A percentile compares a stretch with the other conserved stretches of the same genome.
Conservation (phyloP, 2,888 invertebrate species). For the Eugnorisma glareosa region DNA sequence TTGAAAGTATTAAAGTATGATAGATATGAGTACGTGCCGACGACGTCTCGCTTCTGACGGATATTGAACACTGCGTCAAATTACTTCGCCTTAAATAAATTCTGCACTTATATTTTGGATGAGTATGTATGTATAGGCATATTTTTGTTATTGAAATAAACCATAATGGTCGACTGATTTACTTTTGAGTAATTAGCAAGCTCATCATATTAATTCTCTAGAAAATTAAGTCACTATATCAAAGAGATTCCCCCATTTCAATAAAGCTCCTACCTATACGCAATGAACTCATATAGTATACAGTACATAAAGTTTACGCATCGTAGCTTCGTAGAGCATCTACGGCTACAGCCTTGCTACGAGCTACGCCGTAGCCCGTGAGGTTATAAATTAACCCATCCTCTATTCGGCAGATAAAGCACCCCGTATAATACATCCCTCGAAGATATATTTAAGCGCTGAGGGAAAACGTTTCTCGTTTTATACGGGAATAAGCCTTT, state of each 20-base stretch:
- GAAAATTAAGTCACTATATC: slow-evolving; percentile 33
- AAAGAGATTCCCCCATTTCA: slow-evolving; percentile 41
- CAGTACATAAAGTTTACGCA: slow-evolving; percentile 57
- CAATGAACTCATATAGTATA: slow-evolving; percentile 55
- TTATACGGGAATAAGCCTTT: slow-evolving; percentile 60
- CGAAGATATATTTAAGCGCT: slow-evolving; percentile 65
- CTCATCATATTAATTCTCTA: slow-evolving; percentile 9
- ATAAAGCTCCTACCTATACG: slow-evolving; percentile 5
- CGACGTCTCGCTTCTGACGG: slow-evolving; percentile 55
- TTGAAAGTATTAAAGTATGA: slow-evolving; percentile 63
- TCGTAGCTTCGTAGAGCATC: slow-evolving; percentile 63
- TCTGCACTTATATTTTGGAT: slow-evolving; percentile 38
- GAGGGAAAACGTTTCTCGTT: slow-evolving; percentile 63
- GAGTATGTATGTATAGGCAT: not conserved
- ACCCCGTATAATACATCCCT: slow-evolving; percentile 64
- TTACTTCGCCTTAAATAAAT: slow-evolving; percentile 58
- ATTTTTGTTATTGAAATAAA: not conserved
- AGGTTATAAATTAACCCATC: slow-evolving; percentile 69
- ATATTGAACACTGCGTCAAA: slow-evolving; percentile 66
- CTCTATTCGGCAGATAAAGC: slow-evolving; percentile 68
- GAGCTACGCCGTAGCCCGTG: slow-evolving; percentile 62
- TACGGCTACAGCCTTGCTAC: slow-evolving; percentile 57
- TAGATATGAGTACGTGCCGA: slow-evolving; percentile 61
- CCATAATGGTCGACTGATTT: not conserved
- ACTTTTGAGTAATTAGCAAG: slow-evolving; percentile 7